Evolutionary conservation across 92 coral and sea anemone genomes (phyloP), one percentile per base, ranked within the genome.

Genomic region (Paragorgia papillata): DNA sequence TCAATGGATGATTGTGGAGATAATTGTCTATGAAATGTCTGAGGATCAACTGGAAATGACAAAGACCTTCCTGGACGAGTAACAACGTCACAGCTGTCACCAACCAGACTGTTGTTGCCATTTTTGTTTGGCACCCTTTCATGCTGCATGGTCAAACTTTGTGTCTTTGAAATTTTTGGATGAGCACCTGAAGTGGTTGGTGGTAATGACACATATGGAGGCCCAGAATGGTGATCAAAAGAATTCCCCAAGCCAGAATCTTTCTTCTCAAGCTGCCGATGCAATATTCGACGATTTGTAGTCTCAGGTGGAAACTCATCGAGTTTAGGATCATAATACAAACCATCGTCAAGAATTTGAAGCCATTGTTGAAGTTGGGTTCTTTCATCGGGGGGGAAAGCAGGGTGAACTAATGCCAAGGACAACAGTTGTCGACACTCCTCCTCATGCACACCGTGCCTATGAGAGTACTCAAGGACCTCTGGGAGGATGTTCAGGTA

Each of bases 61-160:
- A 89, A 90, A 92, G 99, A 95, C 90, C 99, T 84, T 89, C 97
- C 99, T 81, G 97, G 94, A 57, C 99, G 96, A 41, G 51, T 95
- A 62, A 91, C 92, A 64, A 95, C 80, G 25, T 83, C 90, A 17
- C 79, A 79, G 55, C 70, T 55, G 3, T 84, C 94, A 53, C 82
- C 90, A 39, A 39, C 58, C 55, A 77, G 81, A 55, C 89, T 97
- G 66, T 85, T 91, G 28, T 27, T 0, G 24, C 78, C 78, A 54
- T 71, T 71, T 32, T 29, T 39, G 0, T 30, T 20, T 0, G 63
- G 9, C 20, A 29, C 17, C n/a, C 78, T 31, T 22, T 71, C 64
- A 49, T 33, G 76, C 1, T 29, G 76, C 1, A 71, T 33, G 14
- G 31, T 71, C 20, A 71, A 34, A 51, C 78, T 71, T 37, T 53